phyloP scores from a whole-genome alignment of 2,113 vertebrate species.

The Catharus minimus region DNA sequence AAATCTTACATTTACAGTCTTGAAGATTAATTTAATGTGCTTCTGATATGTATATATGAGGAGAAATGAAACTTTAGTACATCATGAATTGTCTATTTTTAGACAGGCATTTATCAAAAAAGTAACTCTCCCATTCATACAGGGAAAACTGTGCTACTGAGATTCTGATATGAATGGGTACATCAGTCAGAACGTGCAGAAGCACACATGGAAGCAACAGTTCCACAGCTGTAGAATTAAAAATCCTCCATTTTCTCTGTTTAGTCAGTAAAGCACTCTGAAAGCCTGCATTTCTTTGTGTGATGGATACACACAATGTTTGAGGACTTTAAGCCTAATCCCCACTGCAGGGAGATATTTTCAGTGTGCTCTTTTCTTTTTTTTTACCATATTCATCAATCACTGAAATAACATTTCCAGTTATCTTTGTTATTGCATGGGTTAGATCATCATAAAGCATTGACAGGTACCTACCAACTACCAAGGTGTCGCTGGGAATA shows the following conservation, averaged over 20 bases:
- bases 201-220: not conserved
- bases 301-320: not conserved
- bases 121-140: not conserved
- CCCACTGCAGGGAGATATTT: not conserved
- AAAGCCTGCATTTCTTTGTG: not conserved
- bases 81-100: not conserved
- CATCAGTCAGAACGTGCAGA: not conserved
- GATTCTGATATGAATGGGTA: not conserved
- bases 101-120: not conserved
- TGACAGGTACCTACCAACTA: conserved; percentile 79
- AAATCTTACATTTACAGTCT: not conserved
- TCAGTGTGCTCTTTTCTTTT: not conserved
- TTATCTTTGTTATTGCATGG: not conserved
- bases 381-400: not conserved
- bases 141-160: not conserved
- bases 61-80: not conserved
- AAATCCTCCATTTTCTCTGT: not conserved
- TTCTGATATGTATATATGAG: not conserved
- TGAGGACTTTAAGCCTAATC: not conserved
- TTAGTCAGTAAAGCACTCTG: not conserved
- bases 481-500: conserved; percentile 80
- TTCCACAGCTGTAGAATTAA: not conserved
- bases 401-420: not conserved
- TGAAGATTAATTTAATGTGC: not conserved
- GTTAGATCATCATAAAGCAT: not conserved